Base-by-base conservation (phyloP, 2,113 vertebrate genomes). In the Perca fluviatilis region DNA sequence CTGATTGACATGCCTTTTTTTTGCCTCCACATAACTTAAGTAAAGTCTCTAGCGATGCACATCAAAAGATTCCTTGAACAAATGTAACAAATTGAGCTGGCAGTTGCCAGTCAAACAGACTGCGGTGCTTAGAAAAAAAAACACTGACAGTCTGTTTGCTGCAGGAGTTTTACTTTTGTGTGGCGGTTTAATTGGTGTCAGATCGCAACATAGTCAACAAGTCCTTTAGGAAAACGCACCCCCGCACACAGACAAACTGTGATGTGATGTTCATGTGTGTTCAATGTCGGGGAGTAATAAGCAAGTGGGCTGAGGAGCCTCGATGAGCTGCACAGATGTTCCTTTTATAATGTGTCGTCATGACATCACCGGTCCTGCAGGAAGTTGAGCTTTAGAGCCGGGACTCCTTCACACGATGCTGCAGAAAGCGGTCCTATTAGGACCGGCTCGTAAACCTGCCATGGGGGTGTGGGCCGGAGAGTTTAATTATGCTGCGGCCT, bases 321-420 rank as follows among this genome's bases (percentile, higher is more conserved):
- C 21, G 7, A 25, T 40, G 81, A 79, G 78, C 74, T 61, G 77
- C 83, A 84, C 89, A 89, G 84, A 90, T 90, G 87, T 86, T 83
- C 64, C 75, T 80, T 91, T 92, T 80, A 82, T 78, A 70, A 56
- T n/a, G 63, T 6, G 47, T 79, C 43, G 51, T 80, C 36, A 46
- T 90, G 83, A 87, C 75, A 78, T 84, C 80, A 86, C 51, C 36
- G 8, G 47, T 65, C 56, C 56, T 84, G 40, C 83, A 79, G 88
- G 83, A 90, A 86, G 84, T 82, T 2, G 67, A 77, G 74, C 64
- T 70, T 68, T 65, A 60, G 40, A 76, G 77, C 51, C 27, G n/a
- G 74, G 19, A 19, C 70, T 72, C 67, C 66, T 87, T 90, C 76
- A 86, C 80, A 63, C 68, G 0, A 66, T 70, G 33, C 70, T 88